Percentiles rank a stretch among this genome's conserved stretches.
Evolutionary conservation across 2,113 vertebrate genomes (phyloP).

Genomic region (Gobius niger): DNA sequence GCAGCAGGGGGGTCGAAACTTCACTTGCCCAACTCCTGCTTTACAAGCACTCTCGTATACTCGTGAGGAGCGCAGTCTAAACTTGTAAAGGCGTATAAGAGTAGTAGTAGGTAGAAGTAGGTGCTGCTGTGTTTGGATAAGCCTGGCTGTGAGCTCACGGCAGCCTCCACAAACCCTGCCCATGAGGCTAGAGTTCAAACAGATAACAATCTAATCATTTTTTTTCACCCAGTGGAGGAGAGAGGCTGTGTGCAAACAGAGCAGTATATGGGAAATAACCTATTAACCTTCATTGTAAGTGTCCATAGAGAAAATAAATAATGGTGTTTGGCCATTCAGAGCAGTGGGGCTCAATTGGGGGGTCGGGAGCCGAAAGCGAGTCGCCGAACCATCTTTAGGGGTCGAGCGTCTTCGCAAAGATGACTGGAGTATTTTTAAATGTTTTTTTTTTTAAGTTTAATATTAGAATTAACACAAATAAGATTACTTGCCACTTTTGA

Average conservation of each 20-base stretch:
- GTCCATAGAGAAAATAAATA: background rate
- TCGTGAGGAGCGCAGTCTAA: background rate
- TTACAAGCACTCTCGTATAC: background rate
- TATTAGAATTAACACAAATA: too few relatives aligned
- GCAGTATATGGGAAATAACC: background rate
- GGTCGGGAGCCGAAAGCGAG: too few relatives aligned
- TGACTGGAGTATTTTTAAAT: too few relatives aligned
- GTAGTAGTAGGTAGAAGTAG: background rate
- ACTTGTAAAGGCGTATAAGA: background rate
- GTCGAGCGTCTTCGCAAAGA: too few relatives aligned
- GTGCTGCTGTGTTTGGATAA: background rate
- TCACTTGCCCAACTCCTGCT: background rate
- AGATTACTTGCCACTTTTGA: too few relatives aligned
- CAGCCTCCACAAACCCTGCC: conserved; percentile 30
- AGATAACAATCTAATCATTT: conserved; percentile 43
- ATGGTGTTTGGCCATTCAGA: too few relatives aligned
- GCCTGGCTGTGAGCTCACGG: background rate
- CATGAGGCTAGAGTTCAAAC: conserved; percentile 47
- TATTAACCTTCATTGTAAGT: background rate
- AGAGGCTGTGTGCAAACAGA: conserved; percentile 17
- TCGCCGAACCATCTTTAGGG: too few relatives aligned
- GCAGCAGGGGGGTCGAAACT: background rate
- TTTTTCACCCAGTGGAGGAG: conserved; percentile 22
- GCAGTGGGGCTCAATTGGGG: background rate
- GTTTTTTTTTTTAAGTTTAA: too few relatives aligned